Evolutionary conservation across 2,797 vertebrate species (phyloP).

Genomic region (Pipistrellus nathusii): DNA sequence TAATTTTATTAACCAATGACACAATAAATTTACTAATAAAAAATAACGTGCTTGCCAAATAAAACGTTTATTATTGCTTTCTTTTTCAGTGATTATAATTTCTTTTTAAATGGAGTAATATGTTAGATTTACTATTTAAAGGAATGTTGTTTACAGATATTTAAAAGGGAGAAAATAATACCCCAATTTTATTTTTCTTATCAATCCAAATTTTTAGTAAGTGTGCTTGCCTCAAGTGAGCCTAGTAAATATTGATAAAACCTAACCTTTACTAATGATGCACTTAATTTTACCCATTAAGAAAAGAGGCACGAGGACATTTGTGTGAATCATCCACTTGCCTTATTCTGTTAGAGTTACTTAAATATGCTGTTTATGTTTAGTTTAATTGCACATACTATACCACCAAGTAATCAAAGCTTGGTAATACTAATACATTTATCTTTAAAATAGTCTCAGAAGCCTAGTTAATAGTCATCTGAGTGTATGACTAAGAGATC

Average conservation of each 20-base stretch:
- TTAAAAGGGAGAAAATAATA: background rate
- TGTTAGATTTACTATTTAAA: constrained; percentile 56
- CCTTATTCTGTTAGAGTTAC: constrained; percentile 51
- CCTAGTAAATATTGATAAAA: background rate
- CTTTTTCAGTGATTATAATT: constrained; percentile 44
- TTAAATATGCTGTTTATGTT: constrained; percentile 68
- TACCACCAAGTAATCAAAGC: constrained; percentile 49
- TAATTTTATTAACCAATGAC: background rate
- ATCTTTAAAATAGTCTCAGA: constrained; percentile 12
- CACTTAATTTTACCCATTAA: constrained; percentile 15
- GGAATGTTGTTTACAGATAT: constrained; percentile 1
- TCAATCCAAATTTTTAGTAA: constrained; percentile 39
- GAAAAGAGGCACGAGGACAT: background rate
- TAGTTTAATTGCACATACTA: constrained; percentile 60
- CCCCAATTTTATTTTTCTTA: constrained; percentile 37
- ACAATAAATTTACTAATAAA: background rate
- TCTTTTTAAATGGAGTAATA: constrained; percentile 35
- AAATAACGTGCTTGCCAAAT: background rate
- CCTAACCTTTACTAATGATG: constrained; percentile 18
- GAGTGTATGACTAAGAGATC: background rate
- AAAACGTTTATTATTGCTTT: background rate
- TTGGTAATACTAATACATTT: constrained; percentile 54
- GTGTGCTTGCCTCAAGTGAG: background rate
- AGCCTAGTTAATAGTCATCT: background rate
- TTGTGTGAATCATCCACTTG: constrained; percentile 24